Base-by-base conservation (phyloP, 2,888 invertebrate species). In the Pristionchus japonicus region DNA sequence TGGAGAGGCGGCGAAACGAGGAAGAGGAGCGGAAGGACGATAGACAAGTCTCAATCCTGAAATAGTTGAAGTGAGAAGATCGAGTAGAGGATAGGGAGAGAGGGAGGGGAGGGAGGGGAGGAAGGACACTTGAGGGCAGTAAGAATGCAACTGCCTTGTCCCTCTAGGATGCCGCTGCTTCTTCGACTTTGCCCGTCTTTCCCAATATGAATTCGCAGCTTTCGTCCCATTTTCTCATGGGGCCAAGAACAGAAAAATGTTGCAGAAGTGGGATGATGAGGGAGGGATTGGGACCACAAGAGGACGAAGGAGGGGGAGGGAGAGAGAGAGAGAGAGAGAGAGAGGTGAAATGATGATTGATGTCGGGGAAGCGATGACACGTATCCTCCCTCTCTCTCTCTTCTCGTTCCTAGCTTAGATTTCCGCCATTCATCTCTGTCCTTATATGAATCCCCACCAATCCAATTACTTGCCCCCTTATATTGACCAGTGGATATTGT, bases 191-290 rank as follows among this genome's bases (percentile, higher is more conserved):
- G 57, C 20, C 82, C 49, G 20, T 83, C 52, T 31, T 57, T 27
- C 49, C 27, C 57, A 23, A 83, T 49, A 83, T 83, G 83, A 83
- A 57, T 83, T 83, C 83, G 31, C n/a, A 23, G 27, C 49, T 47
- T 74, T n/a, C n/a, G n/a, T n/a, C n/a, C n/a, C n/a, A n/a, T n/a
- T n/a, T 77, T 77, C 77, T 77, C 77, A 77, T 77, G 77, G 70
- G 70, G 70, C 34, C 70, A 37, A 77, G 77, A 77, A 77, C 77
- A 43, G 47, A 77, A n/a, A n/a, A n/a, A 77, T 83, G 83, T 52
- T 57, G 52, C 83, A 57, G 23, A 57, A 57, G 34, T 34, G 83
- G 83, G 31, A 20, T n/a, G 49, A 40, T 20, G 80, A 37, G 83
- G n/a, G 83, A 52, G 83, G 34, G 57, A 57, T 20, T 31, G 83